phyloP scores from a whole-genome alignment of 2,113 vertebrate species.

The Spermophilus dauricus region DNA sequence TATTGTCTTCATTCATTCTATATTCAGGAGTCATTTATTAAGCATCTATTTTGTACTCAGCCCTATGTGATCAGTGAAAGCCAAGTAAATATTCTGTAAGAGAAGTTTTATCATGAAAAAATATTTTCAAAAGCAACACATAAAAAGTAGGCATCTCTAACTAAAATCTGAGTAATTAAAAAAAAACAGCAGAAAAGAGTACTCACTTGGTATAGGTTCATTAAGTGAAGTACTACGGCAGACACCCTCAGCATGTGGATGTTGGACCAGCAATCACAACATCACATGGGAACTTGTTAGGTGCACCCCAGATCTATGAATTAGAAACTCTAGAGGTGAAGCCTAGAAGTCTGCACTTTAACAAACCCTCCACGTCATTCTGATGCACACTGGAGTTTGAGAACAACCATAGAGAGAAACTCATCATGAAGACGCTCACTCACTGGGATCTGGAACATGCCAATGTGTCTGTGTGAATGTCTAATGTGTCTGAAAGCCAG shows the following conservation, averaged over 20 bases:
- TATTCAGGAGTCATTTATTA: slow-evolving; percentile 34
- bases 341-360: too few species aligned
- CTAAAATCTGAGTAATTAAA: background rate
- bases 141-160: background rate
- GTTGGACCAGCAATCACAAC: accelerated
- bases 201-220: background rate
- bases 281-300: background rate
- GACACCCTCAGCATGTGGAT: accelerated
- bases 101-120: background rate
- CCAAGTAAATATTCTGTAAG: background rate
- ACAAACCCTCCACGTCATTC: background rate
- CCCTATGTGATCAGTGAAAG: slow-evolving; percentile 25
- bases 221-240: background rate
- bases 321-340: background rate
- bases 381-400: background rate
- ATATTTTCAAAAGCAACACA: background rate
- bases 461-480: too few species aligned
- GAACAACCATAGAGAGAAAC: background rate
- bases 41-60: slow-evolving; percentile 37
- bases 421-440: accelerated
- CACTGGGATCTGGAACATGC: accelerated
- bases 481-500: background rate
- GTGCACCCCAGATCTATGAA: background rate
- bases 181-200: background rate
- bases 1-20: slow-evolving; percentile 54